Evolutionary conservation across 1,140 invertebrate genomes (phyloP), one percentile per base, ranked within the genome.

Genomic region (Melipona quadrifasciata): DNA sequence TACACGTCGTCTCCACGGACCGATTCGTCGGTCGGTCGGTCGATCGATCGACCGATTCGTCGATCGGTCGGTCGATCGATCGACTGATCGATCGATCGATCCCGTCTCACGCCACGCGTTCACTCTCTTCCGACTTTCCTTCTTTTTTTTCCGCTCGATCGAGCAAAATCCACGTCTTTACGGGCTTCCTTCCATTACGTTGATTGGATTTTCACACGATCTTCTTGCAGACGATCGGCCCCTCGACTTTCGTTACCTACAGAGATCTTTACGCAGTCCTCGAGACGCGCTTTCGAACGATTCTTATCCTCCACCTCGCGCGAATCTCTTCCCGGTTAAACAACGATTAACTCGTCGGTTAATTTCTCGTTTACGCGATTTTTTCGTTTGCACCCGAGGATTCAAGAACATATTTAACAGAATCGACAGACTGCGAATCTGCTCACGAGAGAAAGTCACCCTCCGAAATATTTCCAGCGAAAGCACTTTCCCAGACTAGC

Each of bases 171-270:
- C 12, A 73, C 80, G 80, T 14, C 47, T 65, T 72, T 55, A 64
- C 11, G 16, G 39, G 16, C 21, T 55, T 53, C 57, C n/a, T 24
- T 81, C 79, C 79, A 81, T 81, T 64, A 64, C 55, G 57, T 51
- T 64, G 79, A 81, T 81, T 73, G 71, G 71, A 65, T 72, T 53
- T 31, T 31, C 27, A 74, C 19, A 6, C 19, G 39, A 47, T 51
- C 16, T 76, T 39, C 31, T 72, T 74, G 31, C 24, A 58, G 80
- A 47, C 17, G n/a, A 64, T 67, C 70, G 39, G 51, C 34, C 6
- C 57, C 47, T 73, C 21, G 31, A n/a, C 39, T 75, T 82, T 34
- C 71, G 47, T 75, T 82, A 67, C 58, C 71, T 82, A 75, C 10
- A 61, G 24, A n/a, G 24, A 65, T 81, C 71, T 53, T 34, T 65